phyloP scores from a whole-genome alignment of 2,797 vertebrate genomes.

The Staurois parvus region DNA sequence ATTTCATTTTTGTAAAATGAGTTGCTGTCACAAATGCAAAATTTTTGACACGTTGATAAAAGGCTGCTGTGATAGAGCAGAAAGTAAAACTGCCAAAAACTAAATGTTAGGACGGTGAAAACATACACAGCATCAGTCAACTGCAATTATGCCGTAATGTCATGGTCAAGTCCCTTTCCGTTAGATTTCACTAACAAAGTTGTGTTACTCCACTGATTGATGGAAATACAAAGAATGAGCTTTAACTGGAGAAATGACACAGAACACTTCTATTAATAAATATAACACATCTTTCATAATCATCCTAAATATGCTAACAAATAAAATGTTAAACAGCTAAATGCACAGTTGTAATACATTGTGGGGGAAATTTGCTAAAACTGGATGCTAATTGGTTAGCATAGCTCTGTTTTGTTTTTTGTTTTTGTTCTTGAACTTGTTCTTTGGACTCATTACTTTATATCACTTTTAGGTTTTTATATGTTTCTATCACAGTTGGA shows the following conservation, averaged over 20 bases:
- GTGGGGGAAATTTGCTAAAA: too few relatives aligned
- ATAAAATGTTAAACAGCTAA: neutral
- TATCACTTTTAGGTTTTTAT: too few relatives aligned
- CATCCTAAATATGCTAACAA: neutral
- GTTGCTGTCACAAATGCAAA: constrained; percentile 33
- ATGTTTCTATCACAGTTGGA: too few relatives aligned
- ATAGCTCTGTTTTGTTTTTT: too few relatives aligned
- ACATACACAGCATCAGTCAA: constrained; percentile 25
- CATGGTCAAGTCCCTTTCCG: neutral
- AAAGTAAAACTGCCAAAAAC: constrained; percentile 38
- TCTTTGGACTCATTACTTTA: too few relatives aligned
- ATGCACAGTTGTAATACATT: neutral
- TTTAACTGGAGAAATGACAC: neutral
- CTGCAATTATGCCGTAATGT: neutral
- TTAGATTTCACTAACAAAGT: neutral
- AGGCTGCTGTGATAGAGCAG: constrained; percentile 48
- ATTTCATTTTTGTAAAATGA: constrained; percentile 35
- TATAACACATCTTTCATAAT: neutral
- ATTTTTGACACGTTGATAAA: constrained; percentile 46
- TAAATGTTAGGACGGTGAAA: neutral
- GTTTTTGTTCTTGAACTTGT: too few relatives aligned
- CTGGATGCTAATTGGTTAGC: too few relatives aligned
- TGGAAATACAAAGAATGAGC: neutral
- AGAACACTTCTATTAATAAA: neutral
- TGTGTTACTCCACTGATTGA: neutral